Conservation (phyloP, 2,888 invertebrate species). For the Conchocele bisecta region DNA sequence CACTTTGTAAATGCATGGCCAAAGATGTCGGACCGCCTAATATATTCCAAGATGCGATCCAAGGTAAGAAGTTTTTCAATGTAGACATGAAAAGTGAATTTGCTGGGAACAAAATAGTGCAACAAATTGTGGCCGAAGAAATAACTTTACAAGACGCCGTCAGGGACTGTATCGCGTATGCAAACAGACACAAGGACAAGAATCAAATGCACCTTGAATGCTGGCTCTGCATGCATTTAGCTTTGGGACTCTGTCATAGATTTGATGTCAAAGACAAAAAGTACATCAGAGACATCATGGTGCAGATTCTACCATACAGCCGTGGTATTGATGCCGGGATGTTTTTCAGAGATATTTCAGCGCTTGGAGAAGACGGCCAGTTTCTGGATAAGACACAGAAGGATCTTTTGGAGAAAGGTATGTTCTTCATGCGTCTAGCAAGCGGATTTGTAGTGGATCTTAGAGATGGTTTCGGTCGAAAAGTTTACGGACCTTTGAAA, state of each 20-base stretch:
- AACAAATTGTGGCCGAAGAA: slow-evolving; percentile 41
- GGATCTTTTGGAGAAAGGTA: slow-evolving; percentile 39
- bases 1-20: too few species aligned
- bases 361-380: slow-evolving; percentile 46
- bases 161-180: slow-evolving; percentile 41
- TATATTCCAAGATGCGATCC: slow-evolving; percentile 19
- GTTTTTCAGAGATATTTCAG: slow-evolving; percentile 52
- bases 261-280: slow-evolving; percentile 34
- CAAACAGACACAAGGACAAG: slow-evolving; percentile 28
- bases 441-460: slow-evolving; percentile 46
- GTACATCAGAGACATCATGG: slow-evolving; percentile 27
- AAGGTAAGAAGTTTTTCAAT: slow-evolving; percentile 37
- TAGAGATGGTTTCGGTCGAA: slow-evolving; percentile 23
- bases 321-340: slow-evolving; percentile 56
- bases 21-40: slow-evolving; percentile 16
- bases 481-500: slow-evolving; percentile 39
- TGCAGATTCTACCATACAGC: slow-evolving; percentile 45
- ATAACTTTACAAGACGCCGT: slow-evolving; percentile 39
- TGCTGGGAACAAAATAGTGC: slow-evolving; percentile 45
- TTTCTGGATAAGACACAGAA: slow-evolving; percentile 19
- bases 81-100: slow-evolving; percentile 51
- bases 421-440: slow-evolving; percentile 31
- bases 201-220: slow-evolving; percentile 42
- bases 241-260: slow-evolving; percentile 54
- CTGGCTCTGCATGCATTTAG: slow-evolving; percentile 55